Evolutionary conservation across 2,797 vertebrate genomes (phyloP).

Genomic region (Poeciliopsis infans): DNA sequence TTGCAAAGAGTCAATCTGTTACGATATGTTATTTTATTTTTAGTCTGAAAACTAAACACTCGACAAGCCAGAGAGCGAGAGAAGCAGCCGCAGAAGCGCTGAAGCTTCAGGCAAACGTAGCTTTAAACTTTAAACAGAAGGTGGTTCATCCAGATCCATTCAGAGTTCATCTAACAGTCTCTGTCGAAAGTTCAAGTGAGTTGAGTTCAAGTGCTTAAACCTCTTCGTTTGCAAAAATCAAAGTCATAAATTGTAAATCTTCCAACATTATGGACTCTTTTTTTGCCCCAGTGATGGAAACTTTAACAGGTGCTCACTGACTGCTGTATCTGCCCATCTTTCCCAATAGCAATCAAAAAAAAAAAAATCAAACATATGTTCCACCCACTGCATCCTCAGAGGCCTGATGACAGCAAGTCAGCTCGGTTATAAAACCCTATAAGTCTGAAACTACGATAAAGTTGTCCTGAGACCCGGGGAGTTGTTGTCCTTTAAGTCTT

Average conservation of each 20-base stretch:
- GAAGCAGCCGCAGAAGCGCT: neutral
- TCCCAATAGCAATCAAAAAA: slow-evolving; percentile 41
- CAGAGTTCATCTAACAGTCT: neutral
- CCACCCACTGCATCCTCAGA: slow-evolving; percentile 38
- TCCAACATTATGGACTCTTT: slow-evolving; percentile 5
- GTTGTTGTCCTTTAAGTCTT: slow-evolving; percentile 37
- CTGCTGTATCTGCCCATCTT: slow-evolving; percentile 47
- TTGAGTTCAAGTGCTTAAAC: neutral
- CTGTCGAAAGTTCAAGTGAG: neutral
- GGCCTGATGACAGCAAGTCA: slow-evolving; percentile 49
- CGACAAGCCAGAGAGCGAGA: neutral
- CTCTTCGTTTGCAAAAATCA: neutral
- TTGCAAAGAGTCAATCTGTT: neutral
- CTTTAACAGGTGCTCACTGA: slow-evolving; percentile 35
- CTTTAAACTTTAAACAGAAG: neutral
- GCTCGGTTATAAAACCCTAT: slow-evolving; percentile 53
- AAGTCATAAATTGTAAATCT: neutral
- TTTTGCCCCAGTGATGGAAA: slow-evolving; percentile 21
- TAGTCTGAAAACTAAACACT: neutral
- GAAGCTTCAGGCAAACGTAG: neutral
- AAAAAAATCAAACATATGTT: slow-evolving; percentile 45
- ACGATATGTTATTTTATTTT: neutral
- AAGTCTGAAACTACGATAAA: slow-evolving; percentile 53
- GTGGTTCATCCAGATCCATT: neutral
- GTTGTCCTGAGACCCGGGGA: slow-evolving; percentile 47